Base-by-base conservation (phyloP, 2,797 vertebrate genomes). In the Ciconia nigra region DNA sequence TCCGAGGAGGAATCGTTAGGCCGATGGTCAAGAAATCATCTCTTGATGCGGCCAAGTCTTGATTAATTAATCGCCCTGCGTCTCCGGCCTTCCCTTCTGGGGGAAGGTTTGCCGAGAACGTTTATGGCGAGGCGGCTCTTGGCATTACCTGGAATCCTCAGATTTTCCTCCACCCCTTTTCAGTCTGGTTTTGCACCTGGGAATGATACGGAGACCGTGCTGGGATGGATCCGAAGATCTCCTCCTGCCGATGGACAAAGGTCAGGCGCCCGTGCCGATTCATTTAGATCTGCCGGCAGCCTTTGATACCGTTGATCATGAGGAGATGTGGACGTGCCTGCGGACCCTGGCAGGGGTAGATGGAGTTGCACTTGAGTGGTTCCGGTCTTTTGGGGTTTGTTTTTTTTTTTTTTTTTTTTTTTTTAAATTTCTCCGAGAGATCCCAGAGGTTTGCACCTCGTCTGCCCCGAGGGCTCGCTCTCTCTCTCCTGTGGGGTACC, bases 291-390 rank as follows among this genome's bases (percentile, higher is more conserved):
- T 91, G 93, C 86, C 89, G 89, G 94, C 89, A 89, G 96, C 95
- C 96, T 95, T 54, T 94, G 94, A 87, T 93, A 89, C 96, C 83
- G 95, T 61, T 89, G 94, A 74, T 93, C 94, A 92, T 87, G 95
- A 95, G 93, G 96, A 93, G 94, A 67, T 92, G 96, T 67, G 92
- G 96, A 70, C 51, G 94, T 55, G 93, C 96, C 96, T 97, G 96
- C 91, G 91, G 95, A 96, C 89, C 96, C 96, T 97, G 96, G 95
- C 95, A 89, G 93, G 96, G 96, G 96, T 94, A 97, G 96, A 96
- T 25, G 96, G 95, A 96, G 96, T 94, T 90, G 95, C 84, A 47
- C 96, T 97, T 97, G 79, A 96, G 96, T 85, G 79, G 87, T 91
- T 87, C 95, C 79, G 9, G 87, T 63, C 57, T 93, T 83, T 82